A percentile compares a stretch with the other conserved stretches of the same genome.
Conservation (phyloP, 2,797 vertebrate genomes). For the Mallotus villosus region DNA sequence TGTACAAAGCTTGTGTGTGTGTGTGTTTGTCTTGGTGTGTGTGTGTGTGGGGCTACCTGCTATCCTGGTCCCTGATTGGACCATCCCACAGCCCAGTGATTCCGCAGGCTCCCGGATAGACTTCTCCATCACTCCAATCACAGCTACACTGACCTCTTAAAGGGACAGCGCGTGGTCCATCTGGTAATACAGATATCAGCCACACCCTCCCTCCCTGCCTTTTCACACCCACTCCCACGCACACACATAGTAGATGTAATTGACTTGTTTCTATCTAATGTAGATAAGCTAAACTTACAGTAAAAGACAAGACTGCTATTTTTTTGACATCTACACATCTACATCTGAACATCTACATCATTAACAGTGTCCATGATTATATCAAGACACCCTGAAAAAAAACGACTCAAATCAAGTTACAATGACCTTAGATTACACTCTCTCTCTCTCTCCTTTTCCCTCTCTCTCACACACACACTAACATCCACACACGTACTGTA, state of each 20-base stretch:
- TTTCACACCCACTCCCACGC: not conserved
- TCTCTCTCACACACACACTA: not conserved
- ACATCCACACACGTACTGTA: slow-evolving; percentile 5
- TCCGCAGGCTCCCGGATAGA: slow-evolving; percentile 31
- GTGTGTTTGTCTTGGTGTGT: slow-evolving; percentile 6
- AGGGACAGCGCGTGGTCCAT: slow-evolving; percentile 57
- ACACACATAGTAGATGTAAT: slow-evolving; percentile 2
- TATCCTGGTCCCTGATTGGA: slow-evolving; percentile 46
- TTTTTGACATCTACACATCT: too few relatives aligned
- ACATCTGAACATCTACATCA: too few relatives aligned
- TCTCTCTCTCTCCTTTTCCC: not conserved
- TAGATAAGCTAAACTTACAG: not conserved
- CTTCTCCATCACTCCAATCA: slow-evolving; percentile 60
- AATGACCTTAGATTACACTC: not conserved
- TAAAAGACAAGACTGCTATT: too few relatives aligned
- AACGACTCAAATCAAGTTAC: not conserved
- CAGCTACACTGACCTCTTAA: slow-evolving; percentile 64
- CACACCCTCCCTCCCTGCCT: not conserved
- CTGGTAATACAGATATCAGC: not conserved
- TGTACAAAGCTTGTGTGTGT: slow-evolving; percentile 14
- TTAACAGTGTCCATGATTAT: too few relatives aligned
- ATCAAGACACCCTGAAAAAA: too few relatives aligned
- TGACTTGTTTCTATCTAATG: not conserved
- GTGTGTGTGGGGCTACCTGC: slow-evolving; percentile 40
- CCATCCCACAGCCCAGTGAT: slow-evolving; percentile 33